phyloP scores from a whole-genome alignment of 2,888 invertebrate species.

The Trachelus stipa region DNA sequence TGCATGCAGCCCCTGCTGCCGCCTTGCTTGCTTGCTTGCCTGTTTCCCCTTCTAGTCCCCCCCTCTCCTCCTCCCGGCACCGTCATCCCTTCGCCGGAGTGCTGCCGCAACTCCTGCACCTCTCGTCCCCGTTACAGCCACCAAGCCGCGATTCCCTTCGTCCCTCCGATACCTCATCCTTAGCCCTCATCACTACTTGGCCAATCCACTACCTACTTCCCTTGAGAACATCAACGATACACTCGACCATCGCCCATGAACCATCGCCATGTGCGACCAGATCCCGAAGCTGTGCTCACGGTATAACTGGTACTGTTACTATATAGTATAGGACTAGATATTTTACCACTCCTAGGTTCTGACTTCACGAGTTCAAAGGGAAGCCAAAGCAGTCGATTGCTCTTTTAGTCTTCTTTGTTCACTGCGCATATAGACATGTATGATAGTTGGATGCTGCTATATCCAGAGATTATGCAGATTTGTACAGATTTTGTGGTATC shows the following conservation, averaged over 20 bases:
- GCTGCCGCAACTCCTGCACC: neutral
- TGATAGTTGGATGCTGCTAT: neutral
- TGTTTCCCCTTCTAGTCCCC: constrained; percentile 18
- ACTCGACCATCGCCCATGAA: constrained; percentile 1
- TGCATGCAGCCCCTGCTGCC: neutral
- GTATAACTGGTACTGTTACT: neutral
- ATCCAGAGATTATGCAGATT: neutral
- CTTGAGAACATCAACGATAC: neutral
- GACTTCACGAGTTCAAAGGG: neutral
- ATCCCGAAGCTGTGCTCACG: constrained; percentile 6
- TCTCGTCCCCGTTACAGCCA: neutral
- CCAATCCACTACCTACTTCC: neutral
- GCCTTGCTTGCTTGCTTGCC: constrained; percentile 12
- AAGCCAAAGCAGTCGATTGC: neutral
- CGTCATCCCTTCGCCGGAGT: constrained; percentile 10
- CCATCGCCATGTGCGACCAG: constrained; percentile 8
- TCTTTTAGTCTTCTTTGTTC: neutral
- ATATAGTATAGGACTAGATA: neutral
- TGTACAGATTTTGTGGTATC: neutral
- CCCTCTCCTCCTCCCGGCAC: constrained; percentile 13
- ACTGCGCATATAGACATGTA: neutral
- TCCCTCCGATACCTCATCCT: neutral
- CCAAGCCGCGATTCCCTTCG: neutral
- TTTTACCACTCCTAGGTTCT: neutral
- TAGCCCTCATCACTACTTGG: neutral